Evolutionary conservation across 2,888 invertebrate genomes (phyloP), one percentile per base, ranked within the genome.

Genomic region (Acanthosepion esculentum): DNA sequence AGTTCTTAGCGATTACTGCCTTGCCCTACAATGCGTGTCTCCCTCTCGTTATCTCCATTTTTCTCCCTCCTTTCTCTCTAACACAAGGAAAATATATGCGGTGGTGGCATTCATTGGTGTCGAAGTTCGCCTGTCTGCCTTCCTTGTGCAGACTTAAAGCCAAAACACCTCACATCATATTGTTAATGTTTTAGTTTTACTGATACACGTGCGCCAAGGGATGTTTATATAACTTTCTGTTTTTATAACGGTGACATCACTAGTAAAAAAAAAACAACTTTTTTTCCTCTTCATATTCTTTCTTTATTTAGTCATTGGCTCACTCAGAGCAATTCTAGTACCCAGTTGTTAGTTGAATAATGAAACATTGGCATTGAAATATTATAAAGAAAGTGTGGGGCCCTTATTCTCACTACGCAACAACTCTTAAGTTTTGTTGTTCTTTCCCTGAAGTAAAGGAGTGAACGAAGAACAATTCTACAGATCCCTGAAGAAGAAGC

Each of bases 11-110:
- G 64, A 64, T 64, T 64, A 26, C 78, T 78, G 78, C 78, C 78
- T 78, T 78, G 78, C 78, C 78, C 78, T n/a, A n/a, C n/a, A 78
- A 78, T 78, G 78, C 78, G n/a, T 33, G n/a, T 78, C 78, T 33
- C 18, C 91, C 59, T 59, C 59, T 59, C 12, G 91, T 59, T 59
- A 59, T 59, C 59, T 59, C 23, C 20, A 48, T 33, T 33, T 41
- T 41, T 2, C 41, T 41, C 41, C 29, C 93, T 18, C 93, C 29
- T 20, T 10, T 29, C 48, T 50, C 93, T n/a, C 48, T 93, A 20
- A 29, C 2, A 92, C 92, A 92, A 48, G 29, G 48, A 92, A 78
- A 41, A 41, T 41, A n/a, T 78, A 33, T n/a, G 78, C 64, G 64
- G 64, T 7, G 64, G 29, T 78, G 78, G 78, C 78, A 33, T 78